phyloP scores from a whole-genome alignment of 1,140 invertebrate genomes.

The Colletes gigas region DNA sequence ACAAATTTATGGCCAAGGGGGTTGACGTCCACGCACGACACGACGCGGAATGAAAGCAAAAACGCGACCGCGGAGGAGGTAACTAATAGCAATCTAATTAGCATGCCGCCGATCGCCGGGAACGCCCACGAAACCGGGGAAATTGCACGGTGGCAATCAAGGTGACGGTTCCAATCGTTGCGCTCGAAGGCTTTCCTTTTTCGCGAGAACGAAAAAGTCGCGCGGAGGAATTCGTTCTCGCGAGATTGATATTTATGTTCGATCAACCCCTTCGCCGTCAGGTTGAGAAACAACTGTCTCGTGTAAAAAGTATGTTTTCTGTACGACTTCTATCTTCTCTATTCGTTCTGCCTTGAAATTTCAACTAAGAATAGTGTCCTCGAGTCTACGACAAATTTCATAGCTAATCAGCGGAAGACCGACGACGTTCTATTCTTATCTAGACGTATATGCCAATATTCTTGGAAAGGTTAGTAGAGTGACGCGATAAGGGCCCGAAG shows the following conservation, averaged over 20 bases:
- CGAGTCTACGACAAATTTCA: too few species aligned
- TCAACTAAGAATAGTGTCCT: too few species aligned
- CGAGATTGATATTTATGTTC: not conserved
- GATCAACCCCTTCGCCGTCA: not conserved
- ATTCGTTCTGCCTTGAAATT: too few species aligned
- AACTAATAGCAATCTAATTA: slow-evolving; percentile 17
- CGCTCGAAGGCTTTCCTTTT: not conserved
- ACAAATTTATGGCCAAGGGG: slow-evolving; percentile 7
- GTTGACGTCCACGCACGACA: not conserved
- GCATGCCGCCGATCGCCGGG: not conserved
- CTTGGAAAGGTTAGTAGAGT: not conserved
- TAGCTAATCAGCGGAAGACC: too few species aligned
- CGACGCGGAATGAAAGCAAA: not conserved
- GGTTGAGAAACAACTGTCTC: too few species aligned
- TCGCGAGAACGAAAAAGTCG: not conserved
- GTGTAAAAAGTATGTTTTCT: too few species aligned
- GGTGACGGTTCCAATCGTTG: not conserved
- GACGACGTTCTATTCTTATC: too few species aligned
- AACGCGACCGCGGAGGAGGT: not conserved
- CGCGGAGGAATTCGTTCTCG: not conserved
- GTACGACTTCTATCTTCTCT: too few species aligned
- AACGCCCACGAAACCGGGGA: not conserved
- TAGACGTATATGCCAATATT: not conserved
- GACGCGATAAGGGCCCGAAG: not conserved
- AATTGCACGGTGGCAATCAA: not conserved